Base-by-base conservation (phyloP, 2,888 invertebrate genomes). In the Calliopum simillimum region DNA sequence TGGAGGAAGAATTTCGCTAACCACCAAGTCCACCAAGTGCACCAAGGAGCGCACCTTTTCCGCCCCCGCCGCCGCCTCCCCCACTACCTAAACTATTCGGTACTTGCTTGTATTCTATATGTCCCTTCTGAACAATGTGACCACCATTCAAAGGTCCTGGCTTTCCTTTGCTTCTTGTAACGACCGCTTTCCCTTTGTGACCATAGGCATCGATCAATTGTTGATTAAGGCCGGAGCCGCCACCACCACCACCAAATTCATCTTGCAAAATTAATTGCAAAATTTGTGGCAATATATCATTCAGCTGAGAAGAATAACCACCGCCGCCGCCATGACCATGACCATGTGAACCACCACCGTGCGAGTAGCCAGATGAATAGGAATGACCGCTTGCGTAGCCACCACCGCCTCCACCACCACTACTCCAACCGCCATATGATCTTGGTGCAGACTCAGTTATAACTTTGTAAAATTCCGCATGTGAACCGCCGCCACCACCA, bases 241-340 rank as follows among this genome's bases (percentile, higher is more conserved):
- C 73, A 13, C 74, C 73, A 5, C 71, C 67, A 2, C 72, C 74
- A 23, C 71, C 71, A 16, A 71, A 51, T 1, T 74, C 68, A 72
- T 80, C 78, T 62, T 82, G 77, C 65, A 81, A 71, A 46, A 82
- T 79, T 41, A 82, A 41, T 73, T 82, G 80, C 3, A 82, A 71
- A 68, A 82, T 83, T 75, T 82, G 83, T 14, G 84, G 82, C 70
- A 82, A 71, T 23, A 83, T 77, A 44, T 73, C 71, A 6, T 77
- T 76, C 4, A 82, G 21, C 63, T 79, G 80, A 4, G 75, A 70
- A 41, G 46, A 70, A n/a, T n/a, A n/a, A n/a, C 55, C 59, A 47
- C 66, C 66, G 8, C 43, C 13, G 5, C 66, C 55, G 59, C 66
- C 65, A 13, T 55, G 69, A 12, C 75, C 73, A 63, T 78, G 75